These are phyloP conservation scores for Andrena marginata DNA, from an alignment of 2,888 invertebrate genomes.

Conservation along the genomic window DNA sequence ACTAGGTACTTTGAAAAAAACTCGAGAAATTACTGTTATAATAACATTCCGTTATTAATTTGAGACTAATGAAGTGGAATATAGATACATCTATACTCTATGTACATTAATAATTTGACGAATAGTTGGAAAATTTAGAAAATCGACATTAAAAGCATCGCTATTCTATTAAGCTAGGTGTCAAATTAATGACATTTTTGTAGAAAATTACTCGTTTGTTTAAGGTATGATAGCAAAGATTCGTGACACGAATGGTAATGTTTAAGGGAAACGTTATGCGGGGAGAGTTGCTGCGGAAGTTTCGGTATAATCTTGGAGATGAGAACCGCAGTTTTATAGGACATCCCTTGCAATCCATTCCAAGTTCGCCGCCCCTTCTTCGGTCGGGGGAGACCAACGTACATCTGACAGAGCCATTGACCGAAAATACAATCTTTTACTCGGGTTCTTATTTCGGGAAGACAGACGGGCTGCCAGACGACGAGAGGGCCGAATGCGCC, in stretches of 20 bases:
- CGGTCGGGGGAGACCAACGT: conserved; percentile 50
- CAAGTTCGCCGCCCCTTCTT: conserved; percentile 63
- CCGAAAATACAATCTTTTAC: conserved; percentile 77
- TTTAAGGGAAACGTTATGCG: background rate
- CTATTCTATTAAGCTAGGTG: too few species aligned
- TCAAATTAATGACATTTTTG: too few species aligned
- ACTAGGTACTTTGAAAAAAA: too few species aligned
- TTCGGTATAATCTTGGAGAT: conserved; percentile 18
- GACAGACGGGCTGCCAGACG: conserved; percentile 68
- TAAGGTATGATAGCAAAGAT: background rate
- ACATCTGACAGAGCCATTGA: conserved; percentile 79
- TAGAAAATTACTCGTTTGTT: too few species aligned
- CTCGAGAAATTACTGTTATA: too few species aligned
- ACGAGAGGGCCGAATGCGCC: conserved; percentile 49
- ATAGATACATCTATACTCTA: too few species aligned
- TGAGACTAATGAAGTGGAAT: too few species aligned
- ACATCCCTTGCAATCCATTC: conserved; percentile 73
- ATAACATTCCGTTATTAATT: too few species aligned
- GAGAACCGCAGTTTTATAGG: conserved; percentile 64
- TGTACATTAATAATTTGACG: too few species aligned
- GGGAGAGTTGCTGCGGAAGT: background rate
- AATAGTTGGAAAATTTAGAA: too few species aligned
- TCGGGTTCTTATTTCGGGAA: conserved; percentile 64
- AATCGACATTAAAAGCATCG: too few species aligned
- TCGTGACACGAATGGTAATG: background rate